Base-by-base conservation (phyloP, 2,888 invertebrate genomes). In the Seira ritae region DNA sequence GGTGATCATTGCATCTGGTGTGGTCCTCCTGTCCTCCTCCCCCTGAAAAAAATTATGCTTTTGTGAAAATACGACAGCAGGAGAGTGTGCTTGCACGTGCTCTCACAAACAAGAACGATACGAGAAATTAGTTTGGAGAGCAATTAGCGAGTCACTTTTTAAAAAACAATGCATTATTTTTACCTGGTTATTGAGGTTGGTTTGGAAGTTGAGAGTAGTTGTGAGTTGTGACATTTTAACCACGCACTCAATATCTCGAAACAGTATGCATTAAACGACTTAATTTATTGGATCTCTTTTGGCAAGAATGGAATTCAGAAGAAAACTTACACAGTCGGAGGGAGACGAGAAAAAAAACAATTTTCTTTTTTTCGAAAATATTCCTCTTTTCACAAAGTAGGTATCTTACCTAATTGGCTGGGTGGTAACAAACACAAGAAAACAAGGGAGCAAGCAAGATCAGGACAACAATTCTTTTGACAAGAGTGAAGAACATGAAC, bases 141-240 rank as follows among this genome's bases (percentile, higher is more conserved):
- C 62, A 62, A 62, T 62, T 62, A 62, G 20, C 20, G 6, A 62
- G 15, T n/a, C 62, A 62, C 20, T 50, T 50, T n/a, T 50, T 62
- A 2, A 62, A 19, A 31, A 20, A 62, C 12, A 62, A 60, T 15
- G 42, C 42, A 60, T n/a, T 3, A 55, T 55, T 55, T 55, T 55
- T 55, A 3, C 55, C 15, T 55, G 17, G 12, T 42, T 42, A 31
- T 8, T 31, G 31, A 8, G 31, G 31, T 31, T 31, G 31, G 8
- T 55, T 55, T 55, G 55, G 1, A 12, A 55, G 55, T 55, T 55
- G 55, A 22, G 20, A 8, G 6, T 42, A 42, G 42, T 12, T 42
- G 42, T 6, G 42, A 42, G 12, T 12, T 22, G n/a, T 62, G 62
- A 62, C 62, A 62, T 19, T 62, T 62, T 2, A 3, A 62, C 20